A percentile compares a stretch with the other conserved stretches of the same genome.
Evolutionary conservation across 2,888 invertebrate genomes (phyloP).

Genomic region (Drosophila putrida): DNA sequence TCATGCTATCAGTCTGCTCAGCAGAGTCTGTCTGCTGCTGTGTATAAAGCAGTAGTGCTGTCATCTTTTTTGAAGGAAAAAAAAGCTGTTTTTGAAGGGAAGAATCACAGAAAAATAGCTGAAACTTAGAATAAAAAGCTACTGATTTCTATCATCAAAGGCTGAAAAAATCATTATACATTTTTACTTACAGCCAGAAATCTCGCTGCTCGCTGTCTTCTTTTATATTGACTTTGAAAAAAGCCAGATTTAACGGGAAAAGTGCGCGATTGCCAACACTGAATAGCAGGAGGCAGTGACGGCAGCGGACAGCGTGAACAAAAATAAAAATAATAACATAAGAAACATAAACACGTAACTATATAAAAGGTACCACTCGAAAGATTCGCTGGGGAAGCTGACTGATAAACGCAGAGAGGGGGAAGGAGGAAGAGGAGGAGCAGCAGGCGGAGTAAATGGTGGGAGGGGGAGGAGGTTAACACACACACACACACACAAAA

Average conservation of each 20-base stretch:
- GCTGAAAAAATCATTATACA: too few species aligned
- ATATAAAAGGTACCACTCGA: slow-evolving; percentile 63
- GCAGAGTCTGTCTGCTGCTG: slow-evolving; percentile 24
- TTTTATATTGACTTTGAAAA: too few species aligned
- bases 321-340: slow-evolving; percentile 75
- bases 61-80: too few species aligned
- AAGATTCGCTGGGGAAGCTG: slow-evolving; percentile 49
- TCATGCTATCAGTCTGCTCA: not conserved
- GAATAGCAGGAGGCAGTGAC: slow-evolving; percentile 24
- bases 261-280: too few species aligned
- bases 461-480: not conserved
- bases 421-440: not conserved
- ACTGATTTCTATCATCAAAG: too few species aligned
- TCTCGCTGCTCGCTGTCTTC: too few species aligned
- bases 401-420: slow-evolving; percentile 52
- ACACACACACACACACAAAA: slow-evolving; percentile 16
- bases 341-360: slow-evolving; percentile 77
- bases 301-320: slow-evolving; percentile 55
- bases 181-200: too few species aligned
- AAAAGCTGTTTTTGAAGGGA: too few species aligned
- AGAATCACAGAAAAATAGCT: too few species aligned
- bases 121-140: too few species aligned
- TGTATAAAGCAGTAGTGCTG: slow-evolving; percentile 54
- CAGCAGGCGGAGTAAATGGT: not conserved
- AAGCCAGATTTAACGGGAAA: too few species aligned